A percentile compares a stretch with the other conserved stretches of the same genome.
Conservation (phyloP, 2,797 vertebrate species). For the Fringilla coelebs region DNA sequence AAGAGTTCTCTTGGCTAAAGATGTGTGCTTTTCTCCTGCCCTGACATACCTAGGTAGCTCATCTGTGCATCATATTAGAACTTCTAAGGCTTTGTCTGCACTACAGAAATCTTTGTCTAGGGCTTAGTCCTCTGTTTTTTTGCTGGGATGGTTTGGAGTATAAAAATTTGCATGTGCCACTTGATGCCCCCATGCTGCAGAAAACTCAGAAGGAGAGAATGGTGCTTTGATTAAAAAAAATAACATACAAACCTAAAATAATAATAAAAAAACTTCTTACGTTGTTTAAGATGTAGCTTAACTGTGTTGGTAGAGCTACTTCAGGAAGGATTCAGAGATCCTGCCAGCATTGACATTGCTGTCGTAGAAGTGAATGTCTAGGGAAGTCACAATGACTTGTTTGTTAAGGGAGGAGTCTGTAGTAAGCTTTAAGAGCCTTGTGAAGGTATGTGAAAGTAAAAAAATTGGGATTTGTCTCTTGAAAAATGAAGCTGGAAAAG, state of each 20-base stretch:
- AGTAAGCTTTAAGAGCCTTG: neutral
- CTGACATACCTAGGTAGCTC: neutral
- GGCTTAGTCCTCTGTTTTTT: neutral
- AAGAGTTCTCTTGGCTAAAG: neutral
- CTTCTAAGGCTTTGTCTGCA: neutral
- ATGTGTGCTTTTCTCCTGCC: neutral
- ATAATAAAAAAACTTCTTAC: neutral
- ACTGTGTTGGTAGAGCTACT: neutral
- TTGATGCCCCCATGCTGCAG: neutral
- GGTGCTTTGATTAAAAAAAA: neutral
- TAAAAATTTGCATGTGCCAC: neutral
- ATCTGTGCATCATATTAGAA: neutral
- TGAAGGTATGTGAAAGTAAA: neutral
- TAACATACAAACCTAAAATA: neutral
- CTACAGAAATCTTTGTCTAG: neutral
- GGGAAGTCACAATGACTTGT: neutral
- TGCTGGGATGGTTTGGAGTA: neutral
- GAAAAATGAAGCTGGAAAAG: neutral
- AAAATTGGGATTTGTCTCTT: neutral
- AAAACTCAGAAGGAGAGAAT: neutral
- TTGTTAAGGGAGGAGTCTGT: neutral
- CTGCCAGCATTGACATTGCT: neutral
- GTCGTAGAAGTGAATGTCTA: neutral
- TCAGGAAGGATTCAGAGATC: neutral
- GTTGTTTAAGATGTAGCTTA: neutral